These are phyloP conservation scores for Vidua chalybeata DNA, from an alignment of 2,113 vertebrate genomes.

Conservation along the genomic window DNA sequence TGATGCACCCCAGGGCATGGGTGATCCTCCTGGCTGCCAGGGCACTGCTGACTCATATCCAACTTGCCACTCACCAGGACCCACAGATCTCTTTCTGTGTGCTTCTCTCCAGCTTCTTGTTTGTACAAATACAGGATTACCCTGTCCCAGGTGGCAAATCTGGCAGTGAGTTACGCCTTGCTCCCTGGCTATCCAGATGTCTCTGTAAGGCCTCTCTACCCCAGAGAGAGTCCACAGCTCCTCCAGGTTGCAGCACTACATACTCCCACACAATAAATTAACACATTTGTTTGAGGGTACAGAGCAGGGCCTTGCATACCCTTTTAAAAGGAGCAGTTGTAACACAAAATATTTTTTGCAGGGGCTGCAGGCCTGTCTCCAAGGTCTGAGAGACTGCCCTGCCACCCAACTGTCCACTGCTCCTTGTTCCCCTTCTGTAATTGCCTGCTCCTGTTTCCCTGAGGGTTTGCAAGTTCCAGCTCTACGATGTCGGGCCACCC, in stretches of 20 bases:
- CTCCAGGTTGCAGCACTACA: not conserved
- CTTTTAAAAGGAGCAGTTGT: not conserved
- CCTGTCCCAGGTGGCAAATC: not conserved
- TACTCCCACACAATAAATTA: not conserved
- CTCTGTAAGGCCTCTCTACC: not conserved
- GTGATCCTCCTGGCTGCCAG: not conserved
- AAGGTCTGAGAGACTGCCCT: not conserved
- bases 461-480: not conserved
- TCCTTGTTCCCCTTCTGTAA: not conserved
- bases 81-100: accelerated
- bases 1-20: accelerated
- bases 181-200: not conserved
- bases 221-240: not conserved
- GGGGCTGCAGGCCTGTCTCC: not conserved
- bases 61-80: not conserved
- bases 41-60: not conserved
- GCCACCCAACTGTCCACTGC: not conserved
- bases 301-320: not conserved
- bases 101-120: not conserved
- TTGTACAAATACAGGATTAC: not conserved
- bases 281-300: not conserved
- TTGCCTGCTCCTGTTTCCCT: not conserved
- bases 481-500: not conserved
- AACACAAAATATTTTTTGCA: not conserved
- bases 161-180: not conserved